These are phyloP conservation scores for Noturus placidus DNA, from an alignment of 2,113 vertebrate genomes.

Conservation along the genomic window DNA sequence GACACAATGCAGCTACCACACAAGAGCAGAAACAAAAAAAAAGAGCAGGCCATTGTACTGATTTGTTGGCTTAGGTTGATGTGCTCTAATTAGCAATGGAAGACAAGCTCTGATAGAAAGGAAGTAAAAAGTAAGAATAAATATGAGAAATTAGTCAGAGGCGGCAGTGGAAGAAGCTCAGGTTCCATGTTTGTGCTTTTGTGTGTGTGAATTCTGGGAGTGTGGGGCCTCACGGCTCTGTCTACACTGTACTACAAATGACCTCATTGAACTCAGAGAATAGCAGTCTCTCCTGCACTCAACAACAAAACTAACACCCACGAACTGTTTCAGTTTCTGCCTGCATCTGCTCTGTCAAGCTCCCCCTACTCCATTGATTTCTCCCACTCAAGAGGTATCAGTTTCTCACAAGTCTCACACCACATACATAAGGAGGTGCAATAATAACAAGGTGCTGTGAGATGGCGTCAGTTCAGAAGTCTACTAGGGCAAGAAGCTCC, in stretches of 20 bases:
- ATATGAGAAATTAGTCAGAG: slow-evolving; percentile 41
- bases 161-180: slow-evolving; percentile 14
- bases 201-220: not conserved
- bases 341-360: not conserved
- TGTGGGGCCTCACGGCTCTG: slow-evolving; percentile 13
- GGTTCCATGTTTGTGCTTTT: slow-evolving; percentile 17
- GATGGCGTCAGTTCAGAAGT: not conserved
- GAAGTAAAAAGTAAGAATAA: slow-evolving; percentile 23
- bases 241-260: slow-evolving; percentile 37
- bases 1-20: not conserved
- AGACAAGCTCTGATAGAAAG: not conserved
- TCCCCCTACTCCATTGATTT: slow-evolving; percentile 13
- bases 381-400: not conserved
- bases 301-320: slow-evolving; percentile 15
- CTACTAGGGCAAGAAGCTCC: not conserved
- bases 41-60: slow-evolving; percentile 13
- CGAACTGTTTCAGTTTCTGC: not conserved
- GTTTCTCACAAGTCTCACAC: slow-evolving; percentile 2
- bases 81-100: slow-evolving; percentile 23
- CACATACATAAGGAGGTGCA: not conserved
- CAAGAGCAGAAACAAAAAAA: not conserved
- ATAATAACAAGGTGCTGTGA: slow-evolving; percentile 30
- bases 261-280: slow-evolving; percentile 30
- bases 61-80: slow-evolving; percentile 20
- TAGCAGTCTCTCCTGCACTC: not conserved